These are phyloP conservation scores for Charanyca ferruginea DNA, from an alignment of 2,888 invertebrate genomes.

Conservation along the genomic window DNA sequence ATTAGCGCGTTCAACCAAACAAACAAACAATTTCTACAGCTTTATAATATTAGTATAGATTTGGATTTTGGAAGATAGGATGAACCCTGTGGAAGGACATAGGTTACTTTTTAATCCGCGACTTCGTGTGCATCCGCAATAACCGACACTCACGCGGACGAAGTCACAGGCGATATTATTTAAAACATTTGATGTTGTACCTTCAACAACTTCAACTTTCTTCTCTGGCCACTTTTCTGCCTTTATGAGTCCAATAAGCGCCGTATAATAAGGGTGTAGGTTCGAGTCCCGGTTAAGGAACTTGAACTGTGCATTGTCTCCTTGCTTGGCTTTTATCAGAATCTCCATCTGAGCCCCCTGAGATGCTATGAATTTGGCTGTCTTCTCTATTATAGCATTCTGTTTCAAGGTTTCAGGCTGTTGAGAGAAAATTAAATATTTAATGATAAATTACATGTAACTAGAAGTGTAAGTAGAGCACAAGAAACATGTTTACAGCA, in stretches of 20 bases:
- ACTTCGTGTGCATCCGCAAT: no score
- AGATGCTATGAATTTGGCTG: conserved; percentile 96
- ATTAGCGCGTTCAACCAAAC: no score
- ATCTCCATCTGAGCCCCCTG: conserved; percentile 99
- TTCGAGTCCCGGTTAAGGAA: conserved; percentile 97
- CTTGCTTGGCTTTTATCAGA: conserved; percentile 98
- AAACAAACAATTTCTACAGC: no score
- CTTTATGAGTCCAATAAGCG: conserved; percentile 88
- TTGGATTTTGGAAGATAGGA: no score
- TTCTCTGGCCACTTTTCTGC: conserved; percentile 85
- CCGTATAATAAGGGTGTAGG: conserved; percentile 97
- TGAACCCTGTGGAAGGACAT: no score
- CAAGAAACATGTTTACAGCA: no score
- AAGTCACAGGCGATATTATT: no score
- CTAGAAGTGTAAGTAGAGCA: no score
- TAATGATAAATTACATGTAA: neutral
- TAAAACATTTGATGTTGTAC: conserved; percentile 60
- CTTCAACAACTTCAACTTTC: conserved; percentile 78
- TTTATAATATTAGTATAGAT: no score
- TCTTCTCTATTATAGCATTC: conserved; percentile 98
- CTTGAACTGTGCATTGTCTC: conserved; percentile 97
- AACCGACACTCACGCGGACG: no score
- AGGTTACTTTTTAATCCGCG: no score
- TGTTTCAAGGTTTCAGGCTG: conserved; percentile 97
- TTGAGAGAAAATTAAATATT: conserved; percentile 27